Percentiles rank a stretch among this genome's conserved stretches.
Evolutionary conservation across 2,113 vertebrate genomes (phyloP).

Genomic region (Anseranas semipalmata): DNA sequence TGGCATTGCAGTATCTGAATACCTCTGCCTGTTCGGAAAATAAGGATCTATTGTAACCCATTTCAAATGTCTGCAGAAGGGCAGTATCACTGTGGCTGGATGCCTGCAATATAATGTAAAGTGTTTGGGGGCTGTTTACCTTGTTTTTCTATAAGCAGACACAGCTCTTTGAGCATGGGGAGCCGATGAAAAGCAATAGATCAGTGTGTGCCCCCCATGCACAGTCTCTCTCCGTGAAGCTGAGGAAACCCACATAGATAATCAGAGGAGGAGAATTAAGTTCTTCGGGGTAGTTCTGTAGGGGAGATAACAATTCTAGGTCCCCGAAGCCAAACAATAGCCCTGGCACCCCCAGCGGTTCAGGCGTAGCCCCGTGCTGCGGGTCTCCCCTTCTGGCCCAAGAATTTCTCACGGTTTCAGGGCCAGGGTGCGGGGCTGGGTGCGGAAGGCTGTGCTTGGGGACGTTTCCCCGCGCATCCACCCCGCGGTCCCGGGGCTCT

Average conservation of each 20-base stretch:
- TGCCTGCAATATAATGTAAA: neutral
- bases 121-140: neutral
- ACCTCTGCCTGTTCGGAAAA: neutral
- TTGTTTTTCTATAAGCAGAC: neutral
- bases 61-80: neutral
- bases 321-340: neutral
- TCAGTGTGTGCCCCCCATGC: fast-evolving
- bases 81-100: neutral
- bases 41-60: neutral
- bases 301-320: fast-evolving
- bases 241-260: neutral
- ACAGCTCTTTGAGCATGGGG: neutral
- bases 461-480: neutral
- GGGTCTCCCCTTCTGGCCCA: neutral
- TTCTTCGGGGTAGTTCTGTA: neutral
- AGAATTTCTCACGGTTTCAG: neutral
- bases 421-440: neutral
- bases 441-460: neutral
- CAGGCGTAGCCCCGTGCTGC: neutral
- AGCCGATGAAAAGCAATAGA: neutral
- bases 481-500: neutral
- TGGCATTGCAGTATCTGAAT: neutral
- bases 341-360: neutral
- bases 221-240: fast-evolving
- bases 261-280: neutral